Conservation (phyloP, 2,113 vertebrate genomes). For the Eudorcas thomsonii region DNA sequence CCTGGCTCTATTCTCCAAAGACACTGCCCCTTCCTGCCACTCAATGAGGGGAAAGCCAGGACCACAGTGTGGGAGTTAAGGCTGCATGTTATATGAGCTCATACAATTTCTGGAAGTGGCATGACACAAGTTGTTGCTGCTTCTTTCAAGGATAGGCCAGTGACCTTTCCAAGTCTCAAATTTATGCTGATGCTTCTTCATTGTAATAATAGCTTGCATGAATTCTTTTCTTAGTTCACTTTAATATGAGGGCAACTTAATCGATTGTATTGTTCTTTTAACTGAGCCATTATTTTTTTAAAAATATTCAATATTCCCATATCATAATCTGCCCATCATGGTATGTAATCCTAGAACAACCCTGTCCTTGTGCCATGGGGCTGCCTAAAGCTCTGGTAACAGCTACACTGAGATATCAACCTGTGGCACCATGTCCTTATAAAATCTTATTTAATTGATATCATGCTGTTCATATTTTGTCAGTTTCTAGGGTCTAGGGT, state of each 20-base stretch:
- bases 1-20: background rate
- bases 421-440: background rate
- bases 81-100: background rate
- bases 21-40: background rate
- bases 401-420: too few relatives aligned
- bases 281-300: background rate
- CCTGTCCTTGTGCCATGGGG: background rate
- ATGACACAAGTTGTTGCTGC: background rate
- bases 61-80: background rate
- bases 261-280: background rate
- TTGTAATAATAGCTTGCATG: background rate
- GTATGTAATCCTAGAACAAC: background rate
- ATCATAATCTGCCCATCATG: background rate
- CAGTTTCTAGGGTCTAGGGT: background rate
- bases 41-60: background rate
- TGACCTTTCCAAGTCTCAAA: background rate
- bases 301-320: background rate
- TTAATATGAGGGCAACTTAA: background rate
- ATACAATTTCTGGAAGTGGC: background rate
- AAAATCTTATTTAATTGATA: background rate
- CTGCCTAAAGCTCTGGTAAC: background rate
- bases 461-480: background rate
- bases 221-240: conserved; percentile 41
- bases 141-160: background rate
- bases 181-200: background rate